A percentile compares a stretch with the other conserved stretches of the same genome.
Conservation (phyloP, 2,888 invertebrate species). For the Macrosiphum euphorbiae region DNA sequence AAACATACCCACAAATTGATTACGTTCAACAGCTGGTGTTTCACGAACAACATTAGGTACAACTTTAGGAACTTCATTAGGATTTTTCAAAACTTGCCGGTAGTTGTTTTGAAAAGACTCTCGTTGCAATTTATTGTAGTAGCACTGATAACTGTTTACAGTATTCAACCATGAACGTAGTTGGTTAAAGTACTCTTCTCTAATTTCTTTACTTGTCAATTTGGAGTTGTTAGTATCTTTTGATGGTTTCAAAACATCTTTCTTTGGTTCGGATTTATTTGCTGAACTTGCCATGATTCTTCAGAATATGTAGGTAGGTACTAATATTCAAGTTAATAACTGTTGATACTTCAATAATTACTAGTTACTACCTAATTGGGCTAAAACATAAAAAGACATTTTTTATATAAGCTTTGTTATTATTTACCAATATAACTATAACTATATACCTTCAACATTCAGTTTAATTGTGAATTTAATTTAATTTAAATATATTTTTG, state of each 20-base stretch:
- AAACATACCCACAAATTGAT: slow-evolving; percentile 31
- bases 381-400: background rate
- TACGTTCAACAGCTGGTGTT: background rate
- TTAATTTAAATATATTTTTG: background rate
- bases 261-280: background rate
- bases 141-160: slow-evolving; percentile 44
- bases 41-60: background rate
- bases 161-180: slow-evolving; percentile 37
- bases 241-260: background rate
- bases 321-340: background rate
- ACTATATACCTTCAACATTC: too few species aligned
- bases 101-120: slow-evolving; percentile 67
- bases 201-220: slow-evolving; percentile 26
- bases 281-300: slow-evolving; percentile 3
- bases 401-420: background rate
- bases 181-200: slow-evolving; percentile 52
- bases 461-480: background rate
- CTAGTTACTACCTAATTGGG: background rate
- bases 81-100: slow-evolving; percentile 66
- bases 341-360: background rate
- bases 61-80: background rate
- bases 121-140: slow-evolving; percentile 44
- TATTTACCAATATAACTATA: too few species aligned
- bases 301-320: background rate
- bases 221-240: background rate